These are phyloP conservation scores for Petromus typicus DNA, from an alignment of 2,113 vertebrate genomes.

Conservation along the genomic window DNA sequence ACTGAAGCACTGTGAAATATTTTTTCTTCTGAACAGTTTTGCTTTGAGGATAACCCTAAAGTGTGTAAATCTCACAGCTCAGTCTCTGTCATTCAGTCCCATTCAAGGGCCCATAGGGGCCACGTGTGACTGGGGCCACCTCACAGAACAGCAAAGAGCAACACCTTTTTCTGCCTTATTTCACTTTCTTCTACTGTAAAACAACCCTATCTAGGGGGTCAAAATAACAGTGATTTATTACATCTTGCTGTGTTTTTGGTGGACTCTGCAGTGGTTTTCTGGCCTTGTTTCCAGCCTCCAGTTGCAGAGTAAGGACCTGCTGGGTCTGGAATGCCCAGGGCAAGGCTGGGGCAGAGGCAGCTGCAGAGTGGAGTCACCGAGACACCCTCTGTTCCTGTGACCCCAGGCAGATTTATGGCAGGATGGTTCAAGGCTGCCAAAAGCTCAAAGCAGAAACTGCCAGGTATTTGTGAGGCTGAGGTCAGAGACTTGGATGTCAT, in stretches of 20 bases:
- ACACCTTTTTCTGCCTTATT: background rate
- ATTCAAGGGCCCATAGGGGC: background rate
- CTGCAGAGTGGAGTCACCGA: background rate
- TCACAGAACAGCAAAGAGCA: background rate
- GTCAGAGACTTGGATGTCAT: too few relatives aligned
- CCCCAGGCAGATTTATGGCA: background rate
- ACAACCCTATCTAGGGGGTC: background rate
- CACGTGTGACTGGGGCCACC: too few relatives aligned
- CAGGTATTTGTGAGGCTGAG: background rate
- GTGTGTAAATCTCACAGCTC: background rate
- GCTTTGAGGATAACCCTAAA: background rate
- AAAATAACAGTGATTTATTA: background rate
- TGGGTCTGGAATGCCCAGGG: background rate
- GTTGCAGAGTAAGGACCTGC: background rate
- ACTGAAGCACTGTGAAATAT: too few relatives aligned
- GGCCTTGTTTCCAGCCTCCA: background rate
- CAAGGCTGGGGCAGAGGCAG: background rate
- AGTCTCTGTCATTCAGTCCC: background rate
- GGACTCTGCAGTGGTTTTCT: background rate
- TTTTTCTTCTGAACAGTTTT: background rate
- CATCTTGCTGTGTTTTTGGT: background rate
- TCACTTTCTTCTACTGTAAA: background rate
- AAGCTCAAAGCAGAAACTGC: background rate
- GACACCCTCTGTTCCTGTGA: background rate
- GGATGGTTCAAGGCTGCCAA: background rate